Conservation (phyloP, 2,888 invertebrate species). For the Automeris io region DNA sequence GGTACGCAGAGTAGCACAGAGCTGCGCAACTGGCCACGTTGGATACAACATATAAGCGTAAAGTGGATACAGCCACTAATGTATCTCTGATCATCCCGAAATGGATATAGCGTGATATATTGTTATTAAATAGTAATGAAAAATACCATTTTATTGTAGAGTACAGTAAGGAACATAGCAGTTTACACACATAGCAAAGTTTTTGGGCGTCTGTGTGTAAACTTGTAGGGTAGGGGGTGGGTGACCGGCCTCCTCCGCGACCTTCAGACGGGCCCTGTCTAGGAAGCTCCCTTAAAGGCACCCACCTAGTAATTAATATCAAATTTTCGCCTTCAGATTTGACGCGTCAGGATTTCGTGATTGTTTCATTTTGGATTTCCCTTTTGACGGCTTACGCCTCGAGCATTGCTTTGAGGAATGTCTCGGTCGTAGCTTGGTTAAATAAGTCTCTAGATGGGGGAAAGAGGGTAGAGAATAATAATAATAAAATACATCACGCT, state of each 20-base stretch:
- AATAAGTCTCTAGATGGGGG: too few relatives aligned
- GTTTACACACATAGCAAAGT: neutral
- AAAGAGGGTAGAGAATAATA: too few relatives aligned
- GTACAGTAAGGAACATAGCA: neutral
- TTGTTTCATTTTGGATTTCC: constrained; percentile 2
- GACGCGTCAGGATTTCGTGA: neutral
- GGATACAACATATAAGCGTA: too few relatives aligned
- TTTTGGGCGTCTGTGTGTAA: neutral
- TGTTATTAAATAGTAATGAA: too few relatives aligned
- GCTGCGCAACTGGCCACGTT: too few relatives aligned
- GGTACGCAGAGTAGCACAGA: too few relatives aligned
- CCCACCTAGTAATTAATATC: constrained; percentile 11
- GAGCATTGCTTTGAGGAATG: neutral
- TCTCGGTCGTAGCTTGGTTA: too few relatives aligned
- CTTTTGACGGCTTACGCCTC: neutral
- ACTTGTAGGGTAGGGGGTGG: constrained; percentile 25
- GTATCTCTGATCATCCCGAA: too few relatives aligned
- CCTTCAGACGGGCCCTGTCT: constrained; percentile 67
- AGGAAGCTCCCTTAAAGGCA: constrained; percentile 39
- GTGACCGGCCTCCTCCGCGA: constrained; percentile 60
- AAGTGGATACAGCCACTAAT: too few relatives aligned
- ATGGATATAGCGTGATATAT: too few relatives aligned
- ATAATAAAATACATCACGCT: too few relatives aligned
- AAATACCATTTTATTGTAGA: too few relatives aligned
- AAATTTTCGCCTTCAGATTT: constrained; percentile 6